phyloP scores from a whole-genome alignment of 2,797 vertebrate species.

The Dermochelys coriacea region DNA sequence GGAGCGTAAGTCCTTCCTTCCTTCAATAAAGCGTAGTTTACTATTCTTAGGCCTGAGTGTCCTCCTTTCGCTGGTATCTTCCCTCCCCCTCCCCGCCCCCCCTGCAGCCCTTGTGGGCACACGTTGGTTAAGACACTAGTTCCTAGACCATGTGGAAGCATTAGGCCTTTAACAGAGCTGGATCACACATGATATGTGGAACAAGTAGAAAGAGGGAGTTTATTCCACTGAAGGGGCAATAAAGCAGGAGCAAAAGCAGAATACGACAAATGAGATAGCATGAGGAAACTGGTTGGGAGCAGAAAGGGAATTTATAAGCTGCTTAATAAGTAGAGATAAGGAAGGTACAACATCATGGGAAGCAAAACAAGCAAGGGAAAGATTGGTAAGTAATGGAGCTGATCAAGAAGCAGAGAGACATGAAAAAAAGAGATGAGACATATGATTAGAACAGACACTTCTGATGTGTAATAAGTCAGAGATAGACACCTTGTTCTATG shows the following conservation, averaged over 20 bases:
- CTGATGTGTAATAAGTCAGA: no score
- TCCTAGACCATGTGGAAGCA: neutral
- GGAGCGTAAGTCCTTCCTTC: no score
- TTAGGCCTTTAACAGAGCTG: neutral
- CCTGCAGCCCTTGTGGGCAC: no score
- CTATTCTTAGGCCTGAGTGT: no score
- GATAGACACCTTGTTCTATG: no score
- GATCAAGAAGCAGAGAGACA: neutral
- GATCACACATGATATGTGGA: neutral
- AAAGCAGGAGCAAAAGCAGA: neutral
- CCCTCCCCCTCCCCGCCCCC: no score
- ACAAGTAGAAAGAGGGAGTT: neutral
- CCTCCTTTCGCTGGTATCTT: no score
- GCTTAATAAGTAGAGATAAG: neutral
- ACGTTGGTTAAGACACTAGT: neutral
- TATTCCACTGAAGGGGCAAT: neutral
- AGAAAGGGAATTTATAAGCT: neutral
- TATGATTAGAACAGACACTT: neutral
- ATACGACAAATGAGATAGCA: neutral
- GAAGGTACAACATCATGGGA: accelerated
- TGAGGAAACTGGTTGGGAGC: neutral
- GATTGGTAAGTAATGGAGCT: neutral
- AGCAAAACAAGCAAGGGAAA: neutral
- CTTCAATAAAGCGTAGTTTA: no score
- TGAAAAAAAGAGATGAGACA: neutral